Evolutionary conservation across 2,888 invertebrate genomes (phyloP).

Genomic region (Syritta pipiens): DNA sequence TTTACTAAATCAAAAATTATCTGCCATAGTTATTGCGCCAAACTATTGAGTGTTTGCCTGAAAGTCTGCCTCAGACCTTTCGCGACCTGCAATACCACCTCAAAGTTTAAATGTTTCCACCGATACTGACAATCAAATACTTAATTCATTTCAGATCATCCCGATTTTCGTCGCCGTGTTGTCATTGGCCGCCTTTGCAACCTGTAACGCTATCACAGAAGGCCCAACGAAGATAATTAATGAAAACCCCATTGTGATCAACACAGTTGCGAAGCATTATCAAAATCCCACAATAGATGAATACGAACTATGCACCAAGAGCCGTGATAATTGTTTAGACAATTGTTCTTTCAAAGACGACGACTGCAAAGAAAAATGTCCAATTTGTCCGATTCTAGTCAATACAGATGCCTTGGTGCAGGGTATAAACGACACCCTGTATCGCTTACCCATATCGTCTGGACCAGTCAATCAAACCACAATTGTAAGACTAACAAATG

Average conservation of each 20-base stretch:
- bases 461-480: slow-evolving; percentile 74
- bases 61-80: too few relatives aligned
- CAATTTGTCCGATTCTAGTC: slow-evolving; percentile 73
- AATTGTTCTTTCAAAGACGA: slow-evolving; percentile 60
- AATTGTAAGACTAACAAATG: slow-evolving; percentile 74
- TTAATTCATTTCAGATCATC: too few relatives aligned
- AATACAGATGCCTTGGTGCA: slow-evolving; percentile 74
- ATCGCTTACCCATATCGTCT: slow-evolving; percentile 43
- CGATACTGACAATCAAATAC: too few relatives aligned
- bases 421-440: slow-evolving; percentile 75
- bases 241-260: slow-evolving; percentile 71
- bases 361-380: slow-evolving; percentile 72
- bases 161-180: background rate
- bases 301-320: slow-evolving; percentile 73
- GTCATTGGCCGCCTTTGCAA: background rate
- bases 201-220: background rate
- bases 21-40: too few relatives aligned
- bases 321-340: slow-evolving; percentile 71
- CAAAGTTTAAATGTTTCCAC: too few relatives aligned
- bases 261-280: slow-evolving; percentile 74
- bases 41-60: too few relatives aligned
- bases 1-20: too few relatives aligned
- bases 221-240: background rate
- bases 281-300: slow-evolving; percentile 74
- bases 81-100: too few relatives aligned